These are phyloP conservation scores for Phylloscopus trochilus DNA, from an alignment of 2,113 vertebrate genomes.

Conservation along the genomic window DNA sequence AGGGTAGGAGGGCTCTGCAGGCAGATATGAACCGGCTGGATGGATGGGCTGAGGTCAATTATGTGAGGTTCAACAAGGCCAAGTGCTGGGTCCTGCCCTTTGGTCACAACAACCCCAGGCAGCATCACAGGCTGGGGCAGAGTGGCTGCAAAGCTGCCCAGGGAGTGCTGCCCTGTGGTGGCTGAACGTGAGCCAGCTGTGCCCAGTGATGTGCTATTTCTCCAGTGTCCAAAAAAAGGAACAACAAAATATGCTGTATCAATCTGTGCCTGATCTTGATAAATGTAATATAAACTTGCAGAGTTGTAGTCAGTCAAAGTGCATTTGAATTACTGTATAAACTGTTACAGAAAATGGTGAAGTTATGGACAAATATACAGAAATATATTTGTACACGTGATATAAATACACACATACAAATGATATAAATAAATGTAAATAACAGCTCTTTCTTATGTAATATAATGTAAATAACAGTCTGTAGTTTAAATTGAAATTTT, in stretches of 20 bases:
- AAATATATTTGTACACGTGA: neutral
- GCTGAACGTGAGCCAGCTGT: neutral
- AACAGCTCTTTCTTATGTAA: neutral
- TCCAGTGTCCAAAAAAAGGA: neutral
- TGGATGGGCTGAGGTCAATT: neutral
- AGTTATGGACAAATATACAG: neutral
- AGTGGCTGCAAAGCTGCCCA: neutral
- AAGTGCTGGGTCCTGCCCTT: fast-evolving
- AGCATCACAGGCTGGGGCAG: neutral
- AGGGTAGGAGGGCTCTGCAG: neutral
- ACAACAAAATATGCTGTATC: neutral
- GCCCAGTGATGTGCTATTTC: neutral
- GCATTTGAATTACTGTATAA: neutral
- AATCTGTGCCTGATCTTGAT: neutral
- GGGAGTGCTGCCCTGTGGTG: neutral
- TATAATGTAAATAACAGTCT: neutral
- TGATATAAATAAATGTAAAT: neutral
- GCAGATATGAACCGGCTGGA: neutral
- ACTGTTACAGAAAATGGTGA: neutral
- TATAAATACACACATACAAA: neutral
- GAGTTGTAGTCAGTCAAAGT: neutral
- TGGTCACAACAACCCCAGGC: neutral
- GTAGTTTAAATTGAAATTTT: neutral
- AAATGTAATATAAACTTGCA: neutral
- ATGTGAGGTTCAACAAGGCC: neutral